A percentile compares a stretch with the other conserved stretches of the same genome.
These are phyloP conservation scores for Eudasyphora cyanicolor DNA, from an alignment of 2,888 invertebrate species.

Conservation along the genomic window DNA sequence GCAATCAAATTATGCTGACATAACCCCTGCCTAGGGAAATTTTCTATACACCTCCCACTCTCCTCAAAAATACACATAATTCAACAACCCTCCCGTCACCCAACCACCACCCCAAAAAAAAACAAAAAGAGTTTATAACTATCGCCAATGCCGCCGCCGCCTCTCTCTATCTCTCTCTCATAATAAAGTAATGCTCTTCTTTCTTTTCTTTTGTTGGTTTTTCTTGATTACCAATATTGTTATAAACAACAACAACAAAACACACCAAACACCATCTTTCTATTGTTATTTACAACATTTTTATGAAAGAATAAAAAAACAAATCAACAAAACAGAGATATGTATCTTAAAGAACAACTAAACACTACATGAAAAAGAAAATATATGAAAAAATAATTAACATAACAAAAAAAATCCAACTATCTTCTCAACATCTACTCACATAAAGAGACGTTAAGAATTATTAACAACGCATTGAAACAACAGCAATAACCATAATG, in stretches of 20 bases:
- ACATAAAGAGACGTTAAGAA: slow-evolving; percentile 39
- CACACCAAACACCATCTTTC: background rate
- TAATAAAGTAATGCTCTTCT: background rate
- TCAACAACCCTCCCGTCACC: background rate
- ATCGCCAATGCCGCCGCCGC: background rate
- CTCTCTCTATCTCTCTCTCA: no score
- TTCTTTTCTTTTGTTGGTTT: slow-evolving; percentile 17
- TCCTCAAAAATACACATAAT: slow-evolving; percentile 26
- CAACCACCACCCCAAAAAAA: background rate
- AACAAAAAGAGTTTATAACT: background rate
- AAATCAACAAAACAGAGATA: slow-evolving; percentile 26
- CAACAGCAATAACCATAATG: background rate
- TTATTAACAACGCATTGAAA: slow-evolving; percentile 19
- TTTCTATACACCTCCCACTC: no score
- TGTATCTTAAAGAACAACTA: slow-evolving; percentile 46
- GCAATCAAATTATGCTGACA: no score
- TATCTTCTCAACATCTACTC: slow-evolving; percentile 46
- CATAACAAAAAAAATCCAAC: slow-evolving; percentile 51
- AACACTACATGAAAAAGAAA: slow-evolving; percentile 50
- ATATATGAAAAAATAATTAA: no score
- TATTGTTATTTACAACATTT: background rate
- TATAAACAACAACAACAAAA: background rate
- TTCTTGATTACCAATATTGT: background rate
- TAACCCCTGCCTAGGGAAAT: no score
- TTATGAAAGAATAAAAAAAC: background rate